These are phyloP conservation scores for Melanaphis sacchari DNA, from an alignment of 1,140 invertebrate species.

Conservation along the genomic window DNA sequence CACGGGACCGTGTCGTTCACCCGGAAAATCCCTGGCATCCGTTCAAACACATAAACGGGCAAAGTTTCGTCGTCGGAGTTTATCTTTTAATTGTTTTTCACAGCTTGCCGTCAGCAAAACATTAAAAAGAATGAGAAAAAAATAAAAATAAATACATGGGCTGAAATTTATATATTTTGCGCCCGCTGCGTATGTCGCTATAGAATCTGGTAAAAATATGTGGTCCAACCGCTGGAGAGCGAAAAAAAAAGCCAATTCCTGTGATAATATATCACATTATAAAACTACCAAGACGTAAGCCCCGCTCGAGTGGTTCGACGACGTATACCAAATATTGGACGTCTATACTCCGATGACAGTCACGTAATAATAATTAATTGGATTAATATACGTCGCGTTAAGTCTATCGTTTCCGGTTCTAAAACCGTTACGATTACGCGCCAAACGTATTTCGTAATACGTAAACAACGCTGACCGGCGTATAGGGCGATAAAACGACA, in stretches of 20 bases:
- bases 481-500: not conserved
- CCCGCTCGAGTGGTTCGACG: not conserved
- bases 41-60: conserved; percentile 47
- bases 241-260: not conserved
- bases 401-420: not conserved
- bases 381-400: not conserved
- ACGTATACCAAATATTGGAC: no score
- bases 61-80: conserved; percentile 46
- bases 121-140: conserved; percentile 18
- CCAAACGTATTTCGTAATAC: not conserved
- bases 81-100: conserved; percentile 58
- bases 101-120: conserved; percentile 48
- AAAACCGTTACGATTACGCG: not conserved
- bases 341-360: no score
- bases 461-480: not conserved
- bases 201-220: not conserved
- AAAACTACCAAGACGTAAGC: not conserved
- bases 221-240: not conserved
- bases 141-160: not conserved
- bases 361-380: not conserved
- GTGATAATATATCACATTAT: not conserved
- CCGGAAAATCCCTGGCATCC: conserved; percentile 57
- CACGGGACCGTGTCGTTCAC: conserved; percentile 33
- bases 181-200: not conserved
- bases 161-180: not conserved